Conservation (phyloP, 2,888 invertebrate species). For the Drosophila paranaensis region DNA sequence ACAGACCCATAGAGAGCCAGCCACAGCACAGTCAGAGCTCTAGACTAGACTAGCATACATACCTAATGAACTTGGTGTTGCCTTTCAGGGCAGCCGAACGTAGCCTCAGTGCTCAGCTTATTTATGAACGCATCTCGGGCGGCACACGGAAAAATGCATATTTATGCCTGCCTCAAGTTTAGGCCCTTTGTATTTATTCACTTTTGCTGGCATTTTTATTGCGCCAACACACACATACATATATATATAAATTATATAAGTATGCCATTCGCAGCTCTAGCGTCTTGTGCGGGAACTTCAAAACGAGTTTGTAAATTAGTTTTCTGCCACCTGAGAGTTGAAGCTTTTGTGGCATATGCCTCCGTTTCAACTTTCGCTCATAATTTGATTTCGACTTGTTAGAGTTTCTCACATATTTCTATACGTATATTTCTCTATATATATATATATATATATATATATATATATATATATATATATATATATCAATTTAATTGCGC, state of each 20-base stretch:
- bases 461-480: neutral
- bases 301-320: conserved; percentile 62
- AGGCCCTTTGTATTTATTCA: conserved; percentile 55
- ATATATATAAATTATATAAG: conserved; percentile 10
- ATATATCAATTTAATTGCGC: conserved; percentile 24
- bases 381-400: conserved; percentile 29
- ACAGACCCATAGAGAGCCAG: conserved; percentile 1
- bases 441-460: conserved; percentile 18
- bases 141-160: conserved; percentile 64
- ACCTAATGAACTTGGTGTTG: conserved; percentile 72
- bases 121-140: conserved; percentile 58
- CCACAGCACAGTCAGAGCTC: neutral
- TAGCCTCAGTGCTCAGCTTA: conserved; percentile 28
- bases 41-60: conserved; percentile 63
- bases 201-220: conserved; percentile 64
- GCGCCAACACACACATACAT: conserved; percentile 18
- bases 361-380: conserved; percentile 21
- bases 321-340: conserved; percentile 57
- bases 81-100: conserved; percentile 44
- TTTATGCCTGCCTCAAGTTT: conserved; percentile 61
- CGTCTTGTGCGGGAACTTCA: conserved; percentile 39
- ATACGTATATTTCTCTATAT: no score
- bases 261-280: conserved; percentile 31
- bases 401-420: no score
- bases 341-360: conserved; percentile 24